Evolutionary conservation across 2,888 invertebrate species (phyloP).

Genomic region (Sympetrum striolatum): DNA sequence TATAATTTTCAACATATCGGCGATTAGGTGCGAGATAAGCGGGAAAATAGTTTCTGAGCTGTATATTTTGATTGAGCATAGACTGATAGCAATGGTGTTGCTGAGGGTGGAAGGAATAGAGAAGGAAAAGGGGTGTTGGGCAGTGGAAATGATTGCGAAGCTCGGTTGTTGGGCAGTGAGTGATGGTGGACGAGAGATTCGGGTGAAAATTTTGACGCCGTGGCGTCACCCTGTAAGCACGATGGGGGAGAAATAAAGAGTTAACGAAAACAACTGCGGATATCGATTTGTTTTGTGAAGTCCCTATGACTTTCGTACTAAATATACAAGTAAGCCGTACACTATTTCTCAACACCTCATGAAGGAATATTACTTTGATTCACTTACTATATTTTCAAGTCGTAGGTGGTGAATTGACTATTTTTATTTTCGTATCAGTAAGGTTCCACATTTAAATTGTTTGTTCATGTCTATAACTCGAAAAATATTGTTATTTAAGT

Average conservation of each 20-base stretch:
- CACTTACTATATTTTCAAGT: too few species aligned
- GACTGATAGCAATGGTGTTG: neutral
- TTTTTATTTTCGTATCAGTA: too few species aligned
- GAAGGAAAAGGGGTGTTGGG: neutral
- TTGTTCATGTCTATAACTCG: too few species aligned
- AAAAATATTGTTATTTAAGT: too few species aligned
- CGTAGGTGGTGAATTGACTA: too few species aligned
- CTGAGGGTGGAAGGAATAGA: neutral
- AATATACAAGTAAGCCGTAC: neutral
- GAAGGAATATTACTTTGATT: too few species aligned
- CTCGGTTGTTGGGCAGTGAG: constrained; percentile 30
- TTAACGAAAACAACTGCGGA: neutral
- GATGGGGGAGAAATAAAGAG: neutral
- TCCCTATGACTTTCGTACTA: neutral
- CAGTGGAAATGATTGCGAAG: constrained; percentile 29
- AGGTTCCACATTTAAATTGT: too few species aligned
- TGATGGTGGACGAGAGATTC: constrained; percentile 31
- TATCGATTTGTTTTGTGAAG: neutral
- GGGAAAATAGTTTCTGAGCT: neutral
- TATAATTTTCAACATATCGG: neutral
- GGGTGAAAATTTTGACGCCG: constrained; percentile 1
- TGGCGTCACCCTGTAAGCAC: neutral
- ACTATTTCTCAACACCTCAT: too few species aligned
- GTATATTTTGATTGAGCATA: neutral
- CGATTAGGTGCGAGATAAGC: neutral